Evolutionary conservation across 2,113 vertebrate species (phyloP), one percentile per base, ranked within the genome.

Genomic region (Nestor notabilis): DNA sequence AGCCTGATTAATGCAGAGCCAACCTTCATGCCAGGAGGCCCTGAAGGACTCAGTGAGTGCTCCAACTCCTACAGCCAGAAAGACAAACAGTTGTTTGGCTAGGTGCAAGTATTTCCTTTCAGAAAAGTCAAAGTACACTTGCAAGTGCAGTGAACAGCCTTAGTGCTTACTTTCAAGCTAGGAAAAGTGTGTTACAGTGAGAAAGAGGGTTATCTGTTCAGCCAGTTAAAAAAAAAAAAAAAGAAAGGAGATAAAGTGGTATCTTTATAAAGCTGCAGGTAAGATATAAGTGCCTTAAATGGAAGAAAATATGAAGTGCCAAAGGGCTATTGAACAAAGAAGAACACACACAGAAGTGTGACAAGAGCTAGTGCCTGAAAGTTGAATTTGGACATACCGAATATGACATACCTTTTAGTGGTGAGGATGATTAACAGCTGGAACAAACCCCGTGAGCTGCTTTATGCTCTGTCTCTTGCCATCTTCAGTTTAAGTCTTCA

Each of bases 401-500:
- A 64, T 49, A 74, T 0, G 0, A 66, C 33, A 74, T 20, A 81
- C 15, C 60, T 90, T 65, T 68, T 58, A 89, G 83, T 2, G 1
- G 35, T 0, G 2, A 83, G 63, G 58, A 56, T 76, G 75, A 90
- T 66, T 77, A 96, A 94, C 2, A 1, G 35, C 50, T 80, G 47
- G 31, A 88, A 93, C 55, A 90, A 96, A 74, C 29, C 68, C 46
- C 9, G 6, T 5, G 55, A 90, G 50, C 49, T 70, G 72, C 68
- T 93, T 91, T 85, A 88, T 90, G 50, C 46, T 79, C 74, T 29
- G 58, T 39, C 49, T 94, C 58, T 64, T 94, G 55, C 80, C 53
- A 58, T 88, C 82, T 74, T 87, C 65, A 85, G 58, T 79, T 82
- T 75, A 85, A 90, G n/a, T n/a, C 19, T 29, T 83, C 66, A 66